Evolutionary conservation across 2,113 vertebrate species (phyloP).

Genomic region (Lamprologus ornatipinnis): DNA sequence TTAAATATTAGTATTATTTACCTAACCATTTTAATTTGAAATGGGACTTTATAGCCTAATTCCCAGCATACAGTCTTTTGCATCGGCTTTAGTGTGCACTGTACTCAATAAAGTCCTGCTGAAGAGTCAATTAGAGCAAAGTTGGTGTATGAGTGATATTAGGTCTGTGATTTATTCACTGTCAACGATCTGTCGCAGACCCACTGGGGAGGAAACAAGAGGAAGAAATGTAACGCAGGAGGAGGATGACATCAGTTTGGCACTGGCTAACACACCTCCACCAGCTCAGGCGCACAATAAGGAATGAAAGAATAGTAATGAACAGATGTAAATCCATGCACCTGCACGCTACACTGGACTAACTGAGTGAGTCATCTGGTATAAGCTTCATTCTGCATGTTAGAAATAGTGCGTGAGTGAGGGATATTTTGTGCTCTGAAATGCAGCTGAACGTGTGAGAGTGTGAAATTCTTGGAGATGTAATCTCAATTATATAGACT

Average conservation of each 20-base stretch:
- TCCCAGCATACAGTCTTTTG: background rate
- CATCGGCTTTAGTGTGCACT: background rate
- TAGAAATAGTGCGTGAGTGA: background rate
- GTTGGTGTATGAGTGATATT: slow-evolving; percentile 11
- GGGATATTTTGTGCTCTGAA: background rate
- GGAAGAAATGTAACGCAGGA: background rate
- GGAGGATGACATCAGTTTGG: background rate
- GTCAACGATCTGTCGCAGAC: slow-evolving; percentile 3
- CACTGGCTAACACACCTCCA: background rate
- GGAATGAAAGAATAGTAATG: background rate
- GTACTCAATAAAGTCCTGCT: slow-evolving; percentile 7
- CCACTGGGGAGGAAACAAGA: slow-evolving; percentile 3
- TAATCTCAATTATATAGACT: background rate
- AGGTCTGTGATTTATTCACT: slow-evolving; percentile 4
- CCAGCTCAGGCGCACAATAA: background rate
- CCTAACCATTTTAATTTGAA: background rate
- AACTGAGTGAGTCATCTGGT: slow-evolving; percentile 2
- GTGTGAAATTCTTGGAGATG: background rate
- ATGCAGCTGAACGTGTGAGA: background rate
- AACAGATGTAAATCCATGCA: slow-evolving; percentile 30
- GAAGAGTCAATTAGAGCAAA: background rate
- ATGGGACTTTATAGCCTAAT: background rate
- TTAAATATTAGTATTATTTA: background rate
- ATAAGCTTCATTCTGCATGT: background rate
- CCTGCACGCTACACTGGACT: slow-evolving; percentile 10